Conservation (phyloP, 1,140 invertebrate species). For the Piezodorus guildinii region DNA sequence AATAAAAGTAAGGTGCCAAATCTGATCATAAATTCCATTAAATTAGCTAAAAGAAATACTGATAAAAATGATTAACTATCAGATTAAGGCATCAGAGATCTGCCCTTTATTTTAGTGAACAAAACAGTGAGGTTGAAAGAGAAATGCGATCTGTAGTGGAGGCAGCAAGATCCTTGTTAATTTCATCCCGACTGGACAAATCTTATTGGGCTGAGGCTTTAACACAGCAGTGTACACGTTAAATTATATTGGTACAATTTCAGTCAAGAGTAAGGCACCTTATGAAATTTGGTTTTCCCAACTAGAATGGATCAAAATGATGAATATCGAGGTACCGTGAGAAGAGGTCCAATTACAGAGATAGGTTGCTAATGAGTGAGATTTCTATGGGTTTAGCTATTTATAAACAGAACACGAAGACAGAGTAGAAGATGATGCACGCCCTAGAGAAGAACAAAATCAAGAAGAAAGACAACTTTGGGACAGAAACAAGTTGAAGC, state of each 20-base stretch:
- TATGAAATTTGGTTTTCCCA: conserved; percentile 29
- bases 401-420: too few species aligned
- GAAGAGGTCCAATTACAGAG: too few species aligned
- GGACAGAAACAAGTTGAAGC: too few species aligned
- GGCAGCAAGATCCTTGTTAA: conserved; percentile 30
- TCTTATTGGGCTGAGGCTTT: conserved; percentile 35
- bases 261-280: conserved; percentile 29
- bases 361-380: too few species aligned
- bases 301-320: not conserved
- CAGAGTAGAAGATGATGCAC: too few species aligned
- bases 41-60: not conserved
- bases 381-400: too few species aligned
- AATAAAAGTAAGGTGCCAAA: not conserved
- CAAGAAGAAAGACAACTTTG: too few species aligned
- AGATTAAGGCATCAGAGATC: conserved; percentile 33
- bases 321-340: too few species aligned
- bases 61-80: not conserved
- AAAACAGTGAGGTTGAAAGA: conserved; percentile 38
- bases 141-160: conserved; percentile 32
- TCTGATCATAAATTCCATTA: not conserved
- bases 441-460: too few species aligned
- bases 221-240: conserved; percentile 33
- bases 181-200: conserved; percentile 30
- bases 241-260: too few species aligned
- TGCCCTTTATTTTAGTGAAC: conserved; percentile 36